Evolutionary conservation across 2,113 vertebrate genomes (phyloP).

Genomic region (Gymnocephalus cernua): DNA sequence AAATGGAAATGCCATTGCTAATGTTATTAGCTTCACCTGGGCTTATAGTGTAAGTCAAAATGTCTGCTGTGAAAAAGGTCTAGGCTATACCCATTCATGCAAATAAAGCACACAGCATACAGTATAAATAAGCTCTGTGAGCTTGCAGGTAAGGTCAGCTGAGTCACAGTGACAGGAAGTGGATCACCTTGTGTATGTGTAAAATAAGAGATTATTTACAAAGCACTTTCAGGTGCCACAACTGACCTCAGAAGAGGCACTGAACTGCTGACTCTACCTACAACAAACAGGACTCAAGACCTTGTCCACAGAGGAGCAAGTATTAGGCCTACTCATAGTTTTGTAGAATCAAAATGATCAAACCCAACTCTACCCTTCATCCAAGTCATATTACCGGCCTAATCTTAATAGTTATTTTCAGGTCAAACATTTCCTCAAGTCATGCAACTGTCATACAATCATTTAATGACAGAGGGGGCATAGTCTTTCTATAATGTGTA

Average conservation of each 20-base stretch:
- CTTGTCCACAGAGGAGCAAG: too few relatives aligned
- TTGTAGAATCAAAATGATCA: not conserved
- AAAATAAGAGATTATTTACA: slow-evolving; percentile 20
- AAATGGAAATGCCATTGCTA: not conserved
- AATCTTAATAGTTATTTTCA: not conserved
- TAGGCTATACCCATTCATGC: not conserved
- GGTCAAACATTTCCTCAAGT: not conserved
- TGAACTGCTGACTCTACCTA: not conserved
- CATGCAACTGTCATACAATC: not conserved
- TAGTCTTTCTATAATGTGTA: too few relatives aligned
- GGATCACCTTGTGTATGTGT: not conserved
- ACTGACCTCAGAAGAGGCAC: slow-evolving; percentile 8
- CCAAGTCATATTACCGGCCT: not conserved
- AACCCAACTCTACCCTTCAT: not conserved
- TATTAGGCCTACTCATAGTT: not conserved
- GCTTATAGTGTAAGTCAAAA: not conserved
- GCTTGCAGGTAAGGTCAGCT: not conserved
- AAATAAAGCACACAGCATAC: not conserved
- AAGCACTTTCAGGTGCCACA: slow-evolving; percentile 28
- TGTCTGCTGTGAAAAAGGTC: not conserved
- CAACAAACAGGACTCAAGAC: not conserved
- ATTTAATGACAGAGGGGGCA: not conserved
- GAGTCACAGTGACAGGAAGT: not conserved
- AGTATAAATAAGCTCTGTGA: not conserved
- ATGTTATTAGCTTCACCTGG: not conserved